Base-by-base conservation (phyloP, 2,888 invertebrate genomes). In the Caenorhabditis drosophilae region DNA sequence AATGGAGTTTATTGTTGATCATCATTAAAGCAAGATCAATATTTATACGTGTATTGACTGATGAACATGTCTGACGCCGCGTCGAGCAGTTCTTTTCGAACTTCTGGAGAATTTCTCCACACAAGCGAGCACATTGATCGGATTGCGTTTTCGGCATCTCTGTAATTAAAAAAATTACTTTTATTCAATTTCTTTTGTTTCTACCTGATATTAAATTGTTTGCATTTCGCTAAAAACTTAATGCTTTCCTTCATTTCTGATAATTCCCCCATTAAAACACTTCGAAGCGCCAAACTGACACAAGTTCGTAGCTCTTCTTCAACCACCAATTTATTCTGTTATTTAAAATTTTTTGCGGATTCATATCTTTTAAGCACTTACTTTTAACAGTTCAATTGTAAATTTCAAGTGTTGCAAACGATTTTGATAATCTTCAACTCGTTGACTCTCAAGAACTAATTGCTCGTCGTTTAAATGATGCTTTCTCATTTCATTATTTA, bases 161-260 rank as follows among this genome's bases (percentile, higher is more conserved):
- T 58, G 46, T 15, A 36, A 44, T 9, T 9, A 6, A 31, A 31
- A 31, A 31, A 9, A 12, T 42, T 25, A 38, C 6, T 18, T 18
- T 16, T 11, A 18, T 38, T n/a, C 38, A 15, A 11, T 38, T 16
- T 9, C 6, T 16, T 38, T 6, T n/a, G 6, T 22, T 40, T 7
- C 16, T 2, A 63, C 64, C 44, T 34, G n/a, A 77, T 63, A 34
- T 59, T 67, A 73, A 85, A 85, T 71, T 85, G 83, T 40, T 70
- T 64, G 70, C 80, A 80, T 20, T 90, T 89, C 0, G 91, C 90
- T 75, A 95, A 90, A 83, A 94, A 92, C 60, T 91, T 90, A 25
- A 95, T 90, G 0, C 94, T 91, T 84, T 94, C 75, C 45, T 61
- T 67, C 41, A 77, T 68, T 35, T 77, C 77, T 9, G 67, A 49